phyloP scores from a whole-genome alignment of 1,140 invertebrate species.

The Drosophila nasuta region DNA sequence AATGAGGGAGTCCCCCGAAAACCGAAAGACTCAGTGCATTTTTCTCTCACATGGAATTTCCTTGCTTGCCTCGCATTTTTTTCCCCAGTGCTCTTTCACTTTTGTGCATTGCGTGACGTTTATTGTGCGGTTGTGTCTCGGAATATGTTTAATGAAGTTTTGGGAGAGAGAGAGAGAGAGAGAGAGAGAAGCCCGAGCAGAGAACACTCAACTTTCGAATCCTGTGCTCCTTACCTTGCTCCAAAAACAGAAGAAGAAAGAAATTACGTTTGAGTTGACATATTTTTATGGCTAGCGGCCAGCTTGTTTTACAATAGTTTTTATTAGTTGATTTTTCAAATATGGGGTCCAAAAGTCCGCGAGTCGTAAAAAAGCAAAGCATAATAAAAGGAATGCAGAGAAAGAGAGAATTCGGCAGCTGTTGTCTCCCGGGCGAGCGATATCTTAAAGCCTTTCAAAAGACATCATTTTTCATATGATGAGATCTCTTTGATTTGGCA shows the following conservation, averaged over 20 bases:
- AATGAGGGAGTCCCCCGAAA: constrained; percentile 41
- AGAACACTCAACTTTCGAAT: not conserved
- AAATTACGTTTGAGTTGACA: not conserved
- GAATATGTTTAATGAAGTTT: constrained; percentile 72
- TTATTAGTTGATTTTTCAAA: not conserved
- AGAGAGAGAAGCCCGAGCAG: constrained; percentile 16
- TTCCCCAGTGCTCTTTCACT: constrained; percentile 65
- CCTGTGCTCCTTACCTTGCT: constrained; percentile 2
- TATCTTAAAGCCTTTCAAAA: constrained; percentile 13
- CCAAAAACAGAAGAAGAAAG: no score
- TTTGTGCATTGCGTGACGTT: constrained; percentile 58
- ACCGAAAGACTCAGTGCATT: constrained; percentile 19
- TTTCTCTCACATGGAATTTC: constrained; percentile 69
- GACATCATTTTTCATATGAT: constrained; percentile 8
- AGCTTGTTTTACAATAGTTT: constrained; percentile 25
- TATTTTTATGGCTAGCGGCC: constrained; percentile 15
- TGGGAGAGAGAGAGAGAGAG: no score
- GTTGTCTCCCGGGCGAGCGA: constrained; percentile 25
- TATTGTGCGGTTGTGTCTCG: constrained; percentile 71
- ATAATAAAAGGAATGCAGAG: constrained; percentile 19
- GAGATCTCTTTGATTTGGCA: constrained; percentile 56
- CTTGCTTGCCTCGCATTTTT: constrained; percentile 3
- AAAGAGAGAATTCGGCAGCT: constrained; percentile 29
- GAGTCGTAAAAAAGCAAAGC: constrained; percentile 18
- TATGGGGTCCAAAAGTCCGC: constrained; percentile 8